Percentiles rank a stretch among this genome's conserved stretches.
These are phyloP conservation scores for Lepidothrix coronata DNA, from an alignment of 2,113 vertebrate species.

Conservation along the genomic window DNA sequence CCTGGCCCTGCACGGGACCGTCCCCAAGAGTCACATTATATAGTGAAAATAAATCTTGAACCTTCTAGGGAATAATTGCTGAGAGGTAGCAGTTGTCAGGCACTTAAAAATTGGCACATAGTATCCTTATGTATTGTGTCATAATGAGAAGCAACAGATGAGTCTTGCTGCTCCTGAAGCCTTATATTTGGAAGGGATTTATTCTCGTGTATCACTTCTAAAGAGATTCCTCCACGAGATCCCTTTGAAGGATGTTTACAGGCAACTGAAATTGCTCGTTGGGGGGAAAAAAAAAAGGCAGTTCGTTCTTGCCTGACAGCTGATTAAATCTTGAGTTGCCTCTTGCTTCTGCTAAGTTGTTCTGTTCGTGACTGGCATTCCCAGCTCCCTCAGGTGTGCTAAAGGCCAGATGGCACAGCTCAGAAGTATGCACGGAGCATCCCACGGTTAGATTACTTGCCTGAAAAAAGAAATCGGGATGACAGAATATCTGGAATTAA, in stretches of 20 bases:
- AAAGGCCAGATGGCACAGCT: conserved; percentile 31
- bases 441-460: not conserved
- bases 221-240: not conserved
- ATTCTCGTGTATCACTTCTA: not conserved
- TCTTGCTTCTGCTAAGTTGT: conserved; percentile 17
- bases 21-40: not conserved
- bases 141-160: not conserved
- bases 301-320: not conserved
- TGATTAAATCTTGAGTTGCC: conserved; percentile 10
- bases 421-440: not conserved
- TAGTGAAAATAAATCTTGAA: not conserved
- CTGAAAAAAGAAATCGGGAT: not conserved
- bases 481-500: not conserved
- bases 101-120: not conserved
- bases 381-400: conserved; percentile 25
- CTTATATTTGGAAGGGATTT: not conserved
- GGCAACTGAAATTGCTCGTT: not conserved
- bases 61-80: not conserved
- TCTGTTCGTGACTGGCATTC: not conserved
- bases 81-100: not conserved
- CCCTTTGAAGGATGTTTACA: conserved; percentile 18
- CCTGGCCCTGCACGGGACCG: not conserved
- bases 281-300: not conserved
- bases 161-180: not conserved
- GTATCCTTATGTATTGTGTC: not conserved